A percentile compares a stretch with the other conserved stretches of the same genome.
Evolutionary conservation across 2,797 vertebrate genomes (phyloP).

Genomic region (Heteromormyrus szaboi): DNA sequence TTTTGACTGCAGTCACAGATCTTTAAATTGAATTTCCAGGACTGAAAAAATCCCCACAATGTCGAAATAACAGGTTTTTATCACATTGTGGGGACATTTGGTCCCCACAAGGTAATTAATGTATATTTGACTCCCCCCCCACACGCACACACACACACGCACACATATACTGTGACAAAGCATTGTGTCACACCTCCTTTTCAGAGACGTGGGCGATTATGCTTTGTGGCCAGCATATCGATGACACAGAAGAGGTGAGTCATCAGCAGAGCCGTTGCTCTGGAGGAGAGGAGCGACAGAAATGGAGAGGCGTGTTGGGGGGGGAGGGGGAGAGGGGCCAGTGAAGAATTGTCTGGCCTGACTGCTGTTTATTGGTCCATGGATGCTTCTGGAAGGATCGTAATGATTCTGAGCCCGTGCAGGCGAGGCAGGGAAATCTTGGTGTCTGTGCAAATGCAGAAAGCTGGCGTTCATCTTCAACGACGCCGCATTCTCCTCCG

Average conservation of each 20-base stretch:
- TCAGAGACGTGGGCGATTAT: not conserved
- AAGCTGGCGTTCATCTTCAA: not conserved
- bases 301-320: not conserved
- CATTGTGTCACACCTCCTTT: constrained; percentile 12
- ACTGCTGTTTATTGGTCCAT: constrained; percentile 45
- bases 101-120: not conserved
- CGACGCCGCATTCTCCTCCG: not conserved
- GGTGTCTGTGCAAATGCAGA: not conserved
- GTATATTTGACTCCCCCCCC: not conserved
- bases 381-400: constrained; percentile 42
- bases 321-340: not conserved
- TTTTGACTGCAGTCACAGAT: not conserved
- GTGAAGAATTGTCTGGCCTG: constrained; percentile 47
- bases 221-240: constrained; percentile 32
- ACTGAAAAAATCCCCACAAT: not conserved
- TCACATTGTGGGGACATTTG: not conserved
- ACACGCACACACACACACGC: not conserved
- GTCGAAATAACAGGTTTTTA: no score
- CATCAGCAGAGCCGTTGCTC: constrained; percentile 31
- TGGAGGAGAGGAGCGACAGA: constrained; percentile 5
- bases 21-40: not conserved
- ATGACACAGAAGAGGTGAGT: constrained; percentile 46
- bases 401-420: constrained; percentile 40
- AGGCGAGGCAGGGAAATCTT: constrained; percentile 26
- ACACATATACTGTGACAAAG: not conserved